Conservation (phyloP, 2,113 vertebrate species). For the Mionectes macconnelli region DNA sequence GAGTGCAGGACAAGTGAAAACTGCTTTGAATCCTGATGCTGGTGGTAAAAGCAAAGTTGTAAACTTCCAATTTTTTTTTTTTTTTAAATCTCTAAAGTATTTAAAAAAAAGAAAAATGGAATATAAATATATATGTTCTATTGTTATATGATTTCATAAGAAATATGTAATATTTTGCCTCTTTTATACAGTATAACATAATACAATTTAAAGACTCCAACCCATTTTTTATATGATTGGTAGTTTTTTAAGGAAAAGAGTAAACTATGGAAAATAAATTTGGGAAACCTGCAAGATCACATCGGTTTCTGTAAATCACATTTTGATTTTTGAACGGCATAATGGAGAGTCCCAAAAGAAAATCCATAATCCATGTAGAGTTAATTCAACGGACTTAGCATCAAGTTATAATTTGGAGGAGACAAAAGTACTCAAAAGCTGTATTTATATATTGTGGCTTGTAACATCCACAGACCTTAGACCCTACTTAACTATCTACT, state of each 20-base stretch:
- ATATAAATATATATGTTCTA: accelerated
- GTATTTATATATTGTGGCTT: background rate
- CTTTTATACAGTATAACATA: background rate
- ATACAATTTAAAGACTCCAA: background rate
- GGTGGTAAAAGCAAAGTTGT: background rate
- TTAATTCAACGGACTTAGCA: background rate
- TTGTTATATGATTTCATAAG: background rate
- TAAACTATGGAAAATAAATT: background rate
- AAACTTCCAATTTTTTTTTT: background rate
- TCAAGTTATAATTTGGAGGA: background rate
- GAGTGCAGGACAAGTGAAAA: background rate
- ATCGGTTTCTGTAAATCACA: background rate
- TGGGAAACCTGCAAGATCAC: background rate
- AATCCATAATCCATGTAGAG: background rate
- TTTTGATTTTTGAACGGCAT: background rate
- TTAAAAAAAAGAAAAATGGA: background rate
- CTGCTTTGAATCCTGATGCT: background rate
- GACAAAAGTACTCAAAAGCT: background rate
- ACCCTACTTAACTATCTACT: background rate
- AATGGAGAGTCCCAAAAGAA: background rate
- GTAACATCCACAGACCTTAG: background rate
- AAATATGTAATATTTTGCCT: background rate
- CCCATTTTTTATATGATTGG: background rate
- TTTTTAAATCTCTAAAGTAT: too few species aligned
- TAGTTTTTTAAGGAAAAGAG: background rate